A percentile compares a stretch with the other conserved stretches of the same genome.
phyloP scores from a whole-genome alignment of 2,113 vertebrate species.

The Fulmarus glacialis region DNA sequence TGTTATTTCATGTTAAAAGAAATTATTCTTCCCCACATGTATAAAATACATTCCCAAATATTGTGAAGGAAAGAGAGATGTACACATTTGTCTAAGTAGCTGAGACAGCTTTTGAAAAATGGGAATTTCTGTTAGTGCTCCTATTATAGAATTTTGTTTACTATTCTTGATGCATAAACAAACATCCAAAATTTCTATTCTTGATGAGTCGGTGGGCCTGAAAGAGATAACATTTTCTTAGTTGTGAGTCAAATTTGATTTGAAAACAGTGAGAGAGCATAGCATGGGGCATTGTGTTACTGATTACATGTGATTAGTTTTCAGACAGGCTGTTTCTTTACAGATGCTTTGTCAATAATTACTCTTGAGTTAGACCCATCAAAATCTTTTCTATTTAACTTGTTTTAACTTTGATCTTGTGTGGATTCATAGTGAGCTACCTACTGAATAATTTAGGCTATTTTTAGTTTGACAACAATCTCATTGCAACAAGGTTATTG shows the following conservation, averaged over 20 bases:
- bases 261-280: background rate
- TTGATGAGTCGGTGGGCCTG: background rate
- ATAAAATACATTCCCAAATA: background rate
- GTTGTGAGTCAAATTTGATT: background rate
- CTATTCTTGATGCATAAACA: background rate
- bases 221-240: background rate
- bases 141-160: background rate
- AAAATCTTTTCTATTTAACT: background rate
- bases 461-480: background rate
- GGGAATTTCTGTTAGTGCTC: background rate
- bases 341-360: background rate
- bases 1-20: background rate
- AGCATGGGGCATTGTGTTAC: background rate
- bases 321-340: background rate
- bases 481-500: background rate
- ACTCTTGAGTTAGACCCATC: background rate
- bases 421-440: background rate
- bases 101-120: background rate
- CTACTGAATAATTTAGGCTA: background rate
- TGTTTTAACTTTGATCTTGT: background rate
- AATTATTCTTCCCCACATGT: background rate
- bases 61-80: background rate
- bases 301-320: background rate
- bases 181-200: accelerated
- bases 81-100: background rate